Evolutionary conservation across 92 coral and sea anemone genomes (phyloP).

Genomic region (Epizoanthus ramosus): DNA sequence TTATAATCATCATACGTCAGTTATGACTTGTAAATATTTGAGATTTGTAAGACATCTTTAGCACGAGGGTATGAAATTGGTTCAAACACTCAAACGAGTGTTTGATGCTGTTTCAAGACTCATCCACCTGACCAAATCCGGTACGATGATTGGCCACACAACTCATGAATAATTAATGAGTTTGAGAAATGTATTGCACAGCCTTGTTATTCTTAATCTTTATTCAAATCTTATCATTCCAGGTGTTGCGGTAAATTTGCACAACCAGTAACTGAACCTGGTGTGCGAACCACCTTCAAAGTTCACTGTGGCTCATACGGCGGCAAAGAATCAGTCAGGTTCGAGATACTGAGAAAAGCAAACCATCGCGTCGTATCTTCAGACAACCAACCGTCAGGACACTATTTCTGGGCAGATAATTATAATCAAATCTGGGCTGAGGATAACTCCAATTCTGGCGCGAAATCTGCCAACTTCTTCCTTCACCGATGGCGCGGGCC

Average conservation of each 20-base stretch:
- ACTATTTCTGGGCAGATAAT: conserved; percentile 51
- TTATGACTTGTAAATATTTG: no score
- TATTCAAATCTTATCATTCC: background rate
- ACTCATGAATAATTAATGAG: no score
- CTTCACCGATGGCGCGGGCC: conserved; percentile 59
- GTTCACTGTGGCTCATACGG: conserved; percentile 46
- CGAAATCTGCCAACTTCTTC: conserved; percentile 32
- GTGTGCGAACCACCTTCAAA: conserved; percentile 50
- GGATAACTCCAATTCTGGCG: background rate
- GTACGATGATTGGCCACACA: no score
- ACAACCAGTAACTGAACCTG: conserved; percentile 44
- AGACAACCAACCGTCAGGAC: conserved; percentile 51
- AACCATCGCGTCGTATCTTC: background rate
- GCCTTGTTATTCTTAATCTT: no score
- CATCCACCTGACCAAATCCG: no score
- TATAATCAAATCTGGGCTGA: conserved; percentile 8
- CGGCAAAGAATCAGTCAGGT: conserved; percentile 46
- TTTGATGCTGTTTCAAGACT: no score
- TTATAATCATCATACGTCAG: no score
- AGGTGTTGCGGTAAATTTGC: conserved; percentile 60
- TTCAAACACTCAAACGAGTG: no score
- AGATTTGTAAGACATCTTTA: no score
- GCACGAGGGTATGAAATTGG: no score
- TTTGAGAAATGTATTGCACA: no score
- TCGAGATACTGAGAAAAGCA: conserved; percentile 47